Percentiles rank a stretch among this genome's conserved stretches.
Conservation (phyloP, 2,113 vertebrate genomes). For the Gila orcuttii region DNA sequence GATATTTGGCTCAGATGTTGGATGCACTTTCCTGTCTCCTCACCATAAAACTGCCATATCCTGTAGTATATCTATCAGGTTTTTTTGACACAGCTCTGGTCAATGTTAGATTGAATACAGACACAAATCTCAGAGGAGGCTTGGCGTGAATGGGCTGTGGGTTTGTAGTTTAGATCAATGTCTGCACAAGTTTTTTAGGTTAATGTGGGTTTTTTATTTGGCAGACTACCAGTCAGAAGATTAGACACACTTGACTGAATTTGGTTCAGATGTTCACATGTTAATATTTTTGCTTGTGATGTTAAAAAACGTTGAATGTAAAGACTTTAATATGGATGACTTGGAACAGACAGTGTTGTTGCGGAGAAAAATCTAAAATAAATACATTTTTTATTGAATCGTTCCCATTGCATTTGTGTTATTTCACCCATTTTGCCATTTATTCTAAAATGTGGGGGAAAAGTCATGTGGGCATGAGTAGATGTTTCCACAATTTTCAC, state of each 20-base stretch:
- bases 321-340: not conserved
- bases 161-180: not conserved
- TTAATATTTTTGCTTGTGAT: not conserved
- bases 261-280: not conserved
- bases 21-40: slow-evolving; percentile 55
- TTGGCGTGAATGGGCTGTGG: not conserved
- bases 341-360: not conserved
- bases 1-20: slow-evolving; percentile 53
- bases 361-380: not conserved
- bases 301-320: not conserved
- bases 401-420: not conserved
- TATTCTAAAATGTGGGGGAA: not conserved
- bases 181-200: no score
- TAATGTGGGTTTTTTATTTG: not conserved
- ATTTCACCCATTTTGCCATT: not conserved
- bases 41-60: slow-evolving; percentile 36
- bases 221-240: not conserved
- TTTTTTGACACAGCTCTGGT: slow-evolving; percentile 42
- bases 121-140: not conserved
- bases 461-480: not conserved
- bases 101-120: not conserved
- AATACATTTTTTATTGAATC: not conserved
- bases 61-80: slow-evolving; percentile 54
- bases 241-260: not conserved
- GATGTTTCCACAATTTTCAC: not conserved